A percentile compares a stretch with the other conserved stretches of the same genome.
Conservation (phyloP, 2,888 invertebrate species). For the Tortricodes alternella region DNA sequence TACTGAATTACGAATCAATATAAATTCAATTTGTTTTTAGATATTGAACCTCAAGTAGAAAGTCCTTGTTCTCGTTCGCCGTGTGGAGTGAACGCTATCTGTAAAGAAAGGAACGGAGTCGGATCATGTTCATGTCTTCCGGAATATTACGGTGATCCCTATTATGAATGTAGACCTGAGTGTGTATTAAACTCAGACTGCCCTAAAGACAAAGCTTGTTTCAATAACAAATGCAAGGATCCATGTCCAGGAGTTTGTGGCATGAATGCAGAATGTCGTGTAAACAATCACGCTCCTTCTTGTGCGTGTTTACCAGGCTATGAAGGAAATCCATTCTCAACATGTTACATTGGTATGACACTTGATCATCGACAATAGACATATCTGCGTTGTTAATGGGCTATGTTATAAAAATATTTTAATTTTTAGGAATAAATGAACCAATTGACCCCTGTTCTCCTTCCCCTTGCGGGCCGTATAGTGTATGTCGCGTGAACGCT, state of each 20-base stretch:
- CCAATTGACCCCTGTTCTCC: conserved; percentile 82
- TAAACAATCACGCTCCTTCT: conserved; percentile 91
- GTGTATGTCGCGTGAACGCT: conserved; percentile 88
- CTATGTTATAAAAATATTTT: conserved; percentile 8
- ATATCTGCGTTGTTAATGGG: neutral
- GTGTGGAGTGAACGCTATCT: conserved; percentile 93
- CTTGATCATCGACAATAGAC: neutral
- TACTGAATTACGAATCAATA: neutral
- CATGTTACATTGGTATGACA: conserved; percentile 84
- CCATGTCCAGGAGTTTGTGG: conserved; percentile 93
- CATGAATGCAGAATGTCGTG: conserved; percentile 91
- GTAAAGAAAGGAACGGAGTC: conserved; percentile 90
- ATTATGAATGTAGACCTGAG: conserved; percentile 92
- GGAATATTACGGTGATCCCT: conserved; percentile 93
- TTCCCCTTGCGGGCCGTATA: conserved; percentile 91
- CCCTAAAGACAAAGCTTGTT: conserved; percentile 88
- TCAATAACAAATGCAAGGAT: conserved; percentile 92
- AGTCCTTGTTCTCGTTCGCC: conserved; percentile 91
- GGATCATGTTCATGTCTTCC: conserved; percentile 92
- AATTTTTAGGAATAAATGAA: conserved; percentile 63
- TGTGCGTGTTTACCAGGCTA: conserved; percentile 89
- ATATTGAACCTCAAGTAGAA: conserved; percentile 76
- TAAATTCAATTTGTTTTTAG: conserved; percentile 54
- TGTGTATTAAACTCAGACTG: conserved; percentile 95
- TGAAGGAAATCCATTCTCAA: conserved; percentile 89